phyloP scores from a whole-genome alignment of 2,888 invertebrate genomes.

The Eupsilia transversa region DNA sequence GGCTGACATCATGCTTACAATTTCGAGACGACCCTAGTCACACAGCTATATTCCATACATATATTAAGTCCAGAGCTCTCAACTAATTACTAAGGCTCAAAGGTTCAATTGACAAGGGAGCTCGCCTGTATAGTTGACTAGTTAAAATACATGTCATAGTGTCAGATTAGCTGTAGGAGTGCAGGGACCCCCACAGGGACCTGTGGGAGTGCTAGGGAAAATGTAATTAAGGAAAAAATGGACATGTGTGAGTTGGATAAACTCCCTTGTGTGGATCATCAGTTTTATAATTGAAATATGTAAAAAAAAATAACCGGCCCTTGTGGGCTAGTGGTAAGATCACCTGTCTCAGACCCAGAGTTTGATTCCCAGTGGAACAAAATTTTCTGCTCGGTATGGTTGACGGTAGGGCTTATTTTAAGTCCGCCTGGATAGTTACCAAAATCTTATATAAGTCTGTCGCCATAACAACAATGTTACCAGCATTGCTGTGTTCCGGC shows the following conservation, averaged over 20 bases:
- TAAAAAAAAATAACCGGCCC: too few species aligned
- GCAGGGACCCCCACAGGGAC: too few species aligned
- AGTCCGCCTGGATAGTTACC: too few species aligned
- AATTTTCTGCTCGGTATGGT: too few species aligned
- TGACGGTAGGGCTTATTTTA: too few species aligned
- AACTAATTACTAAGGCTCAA: conserved; percentile 49
- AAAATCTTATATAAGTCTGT: too few species aligned
- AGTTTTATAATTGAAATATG: not conserved
- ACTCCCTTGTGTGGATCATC: not conserved
- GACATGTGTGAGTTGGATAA: not conserved
- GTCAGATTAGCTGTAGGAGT: conserved; percentile 29
- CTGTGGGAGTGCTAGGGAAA: not conserved
- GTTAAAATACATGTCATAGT: conserved; percentile 46
- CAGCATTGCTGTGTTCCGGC: too few species aligned
- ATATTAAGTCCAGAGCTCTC: conserved; percentile 25
- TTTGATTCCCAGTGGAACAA: too few species aligned
- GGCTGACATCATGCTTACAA: conserved; percentile 7
- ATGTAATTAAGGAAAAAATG: conserved; percentile 23
- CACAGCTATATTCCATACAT: conserved; percentile 37
- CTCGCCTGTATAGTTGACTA: conserved; percentile 45
- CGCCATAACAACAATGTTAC: too few species aligned
- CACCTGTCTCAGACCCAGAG: too few species aligned
- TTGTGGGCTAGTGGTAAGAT: too few species aligned
- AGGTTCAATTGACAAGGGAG: conserved; percentile 46
- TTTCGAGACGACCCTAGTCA: not conserved